phyloP scores from a whole-genome alignment of 2,888 invertebrate genomes.

The Diarsia rubi region DNA sequence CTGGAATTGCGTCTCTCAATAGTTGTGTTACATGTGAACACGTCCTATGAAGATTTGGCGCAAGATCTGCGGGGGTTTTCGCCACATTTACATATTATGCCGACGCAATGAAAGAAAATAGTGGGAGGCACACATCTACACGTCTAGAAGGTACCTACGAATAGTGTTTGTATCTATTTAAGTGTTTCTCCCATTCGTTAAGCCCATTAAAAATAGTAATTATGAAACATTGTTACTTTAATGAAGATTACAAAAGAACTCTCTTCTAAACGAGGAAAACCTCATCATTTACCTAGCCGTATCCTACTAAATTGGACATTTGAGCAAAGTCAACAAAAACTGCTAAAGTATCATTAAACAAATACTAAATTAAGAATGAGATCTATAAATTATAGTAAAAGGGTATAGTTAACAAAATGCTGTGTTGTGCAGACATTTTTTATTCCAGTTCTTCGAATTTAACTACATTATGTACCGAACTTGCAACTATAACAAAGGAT shows the following conservation, averaged over 20 bases:
- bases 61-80: constrained; percentile 56
- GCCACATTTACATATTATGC: constrained; percentile 64
- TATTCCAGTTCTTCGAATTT: neutral
- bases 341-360: neutral
- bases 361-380: neutral
- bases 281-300: neutral
- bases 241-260: neutral
- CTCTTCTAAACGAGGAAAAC: too few relatives aligned
- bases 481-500: neutral
- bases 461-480: neutral
- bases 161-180: constrained; percentile 22
- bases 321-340: neutral
- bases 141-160: neutral
- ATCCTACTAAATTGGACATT: neutral
- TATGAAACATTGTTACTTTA: neutral
- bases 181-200: constrained; percentile 6
- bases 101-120: constrained; percentile 51
- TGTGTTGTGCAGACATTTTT: neutral
- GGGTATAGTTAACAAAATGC: neutral
- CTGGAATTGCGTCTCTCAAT: constrained; percentile 29
- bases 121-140: constrained; percentile 29
- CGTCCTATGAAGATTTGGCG: constrained; percentile 59
- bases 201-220: neutral
- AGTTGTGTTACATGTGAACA: constrained; percentile 46
- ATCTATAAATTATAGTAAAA: neutral